Base-by-base conservation (phyloP, 2,797 vertebrate genomes). In the Melanitta fusca region DNA sequence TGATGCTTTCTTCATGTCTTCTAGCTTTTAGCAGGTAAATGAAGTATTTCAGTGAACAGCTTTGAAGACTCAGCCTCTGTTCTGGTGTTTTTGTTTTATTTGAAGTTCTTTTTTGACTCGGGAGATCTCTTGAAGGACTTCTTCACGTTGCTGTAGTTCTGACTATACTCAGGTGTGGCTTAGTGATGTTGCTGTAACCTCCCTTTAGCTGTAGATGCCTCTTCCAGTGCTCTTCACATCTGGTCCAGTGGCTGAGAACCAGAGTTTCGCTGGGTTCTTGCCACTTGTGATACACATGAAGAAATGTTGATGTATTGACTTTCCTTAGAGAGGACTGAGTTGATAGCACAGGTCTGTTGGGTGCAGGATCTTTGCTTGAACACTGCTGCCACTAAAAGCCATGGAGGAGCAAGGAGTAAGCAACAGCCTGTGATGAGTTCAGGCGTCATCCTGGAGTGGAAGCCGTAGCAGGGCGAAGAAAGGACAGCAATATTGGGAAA, bases 141-240 rank as follows among this genome's bases (percentile, higher is more conserved):
- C 58, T 62, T 89, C 61, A 3, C 30, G 11, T 71, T 4, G 4
- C 53, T 78, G 18, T n/a, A 21, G 9, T 82, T 83, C 24, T 68
- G 54, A 32, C 27, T 0, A 0, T 75, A 28, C 13, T 72, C 11
- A 49, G 34, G 20, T 75, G 27, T 0, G 1, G 6, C 72, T 90
- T 39, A 56, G 20, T 62, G 8, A 73, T 70, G 30, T 41, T 80
- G 16, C 14, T 2, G 1, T 61, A 47, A 53, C 6, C 9, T 71
- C 22, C 81, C 16, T 80, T 68, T 5, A 69, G 62, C 71, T 10
- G 1, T 12, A 30, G 41, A 7, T 78, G 47, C 45, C 51, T 69
- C 18, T 65, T n/a, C 10, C 13, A 36, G 1, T 51, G 57, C 20
- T 47, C 22, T 34, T 88, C 22, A 25, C 0, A 0, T 43, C 36